Evolutionary conservation across 2,797 vertebrate species (phyloP).

Genomic region (Meriones psammophilus): DNA sequence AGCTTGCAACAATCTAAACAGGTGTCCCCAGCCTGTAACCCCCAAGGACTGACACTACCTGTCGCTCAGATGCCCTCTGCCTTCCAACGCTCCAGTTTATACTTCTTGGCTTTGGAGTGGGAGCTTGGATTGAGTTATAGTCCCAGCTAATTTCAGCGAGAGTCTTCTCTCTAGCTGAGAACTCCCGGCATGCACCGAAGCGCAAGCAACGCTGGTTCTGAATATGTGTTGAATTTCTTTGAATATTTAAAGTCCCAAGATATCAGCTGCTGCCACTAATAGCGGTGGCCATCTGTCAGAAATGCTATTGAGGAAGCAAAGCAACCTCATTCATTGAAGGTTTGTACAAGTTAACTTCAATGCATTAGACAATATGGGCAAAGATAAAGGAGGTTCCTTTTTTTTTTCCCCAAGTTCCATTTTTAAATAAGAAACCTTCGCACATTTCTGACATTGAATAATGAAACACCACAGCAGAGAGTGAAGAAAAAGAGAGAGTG

Average conservation of each 20-base stretch:
- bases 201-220: constrained; percentile 49
- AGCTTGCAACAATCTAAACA: constrained; percentile 9
- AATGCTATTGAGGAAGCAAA: constrained; percentile 75
- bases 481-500: constrained; percentile 37
- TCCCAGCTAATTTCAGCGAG: constrained; percentile 12
- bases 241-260: constrained; percentile 76
- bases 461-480: constrained; percentile 12
- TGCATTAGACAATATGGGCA: constrained; percentile 61
- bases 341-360: constrained; percentile 50
- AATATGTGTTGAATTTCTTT: constrained; percentile 66
- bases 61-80: neutral
- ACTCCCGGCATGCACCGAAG: constrained; percentile 31
- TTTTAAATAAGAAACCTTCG: constrained; percentile 64
- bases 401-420: neutral
- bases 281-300: constrained; percentile 73
- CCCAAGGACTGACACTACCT: neutral
- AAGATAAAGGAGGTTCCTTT: constrained; percentile 65
- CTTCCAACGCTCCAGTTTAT: constrained; percentile 25
- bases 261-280: constrained; percentile 71
- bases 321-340: constrained; percentile 59
- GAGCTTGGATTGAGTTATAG: neutral
- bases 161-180: constrained; percentile 40
- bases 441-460: constrained; percentile 4
- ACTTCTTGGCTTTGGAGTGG: constrained; percentile 27
- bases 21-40: constrained; percentile 11